Evolutionary conservation across 1,140 invertebrate genomes (phyloP).

Genomic region (Hylaeus anthracinus): DNA sequence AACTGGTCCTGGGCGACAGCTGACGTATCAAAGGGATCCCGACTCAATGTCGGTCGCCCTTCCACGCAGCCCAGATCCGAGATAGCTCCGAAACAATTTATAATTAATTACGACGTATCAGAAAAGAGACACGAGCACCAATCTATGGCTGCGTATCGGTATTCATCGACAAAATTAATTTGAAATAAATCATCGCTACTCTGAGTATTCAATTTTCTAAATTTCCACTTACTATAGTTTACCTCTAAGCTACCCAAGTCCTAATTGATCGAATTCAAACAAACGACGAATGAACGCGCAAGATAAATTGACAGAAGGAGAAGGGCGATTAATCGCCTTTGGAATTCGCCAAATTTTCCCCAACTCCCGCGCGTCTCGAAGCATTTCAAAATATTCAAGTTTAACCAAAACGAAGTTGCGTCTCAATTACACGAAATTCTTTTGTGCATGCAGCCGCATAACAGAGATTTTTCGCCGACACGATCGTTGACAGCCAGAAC

Average conservation of each 20-base stretch:
- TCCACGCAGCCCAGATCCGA: slow-evolving; percentile 40
- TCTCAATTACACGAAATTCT: slow-evolving; percentile 12
- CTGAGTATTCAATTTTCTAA: no score
- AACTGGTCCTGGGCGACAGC: slow-evolving; percentile 71
- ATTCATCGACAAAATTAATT: not conserved
- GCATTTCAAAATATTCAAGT: no score
- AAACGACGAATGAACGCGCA: no score
- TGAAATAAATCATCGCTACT: not conserved
- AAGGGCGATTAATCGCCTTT: not conserved
- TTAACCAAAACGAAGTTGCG: not conserved
- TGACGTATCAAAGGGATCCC: slow-evolving; percentile 76
- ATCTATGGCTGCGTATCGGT: not conserved
- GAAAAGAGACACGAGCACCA: slow-evolving; percentile 49
- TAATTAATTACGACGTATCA: slow-evolving; percentile 71
- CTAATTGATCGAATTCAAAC: no score
- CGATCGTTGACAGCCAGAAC: slow-evolving; percentile 30
- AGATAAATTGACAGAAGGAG: no score
- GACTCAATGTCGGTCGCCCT: slow-evolving; percentile 57
- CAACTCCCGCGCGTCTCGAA: not conserved
- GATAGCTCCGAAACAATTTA: slow-evolving; percentile 74
- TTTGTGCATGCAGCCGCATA: slow-evolving; percentile 3
- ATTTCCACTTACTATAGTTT: no score
- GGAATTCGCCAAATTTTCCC: not conserved
- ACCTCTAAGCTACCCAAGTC: no score
- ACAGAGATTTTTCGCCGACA: slow-evolving; percentile 35